Conservation (phyloP, 2,797 vertebrate species). For the Cichlasoma orientale region DNA sequence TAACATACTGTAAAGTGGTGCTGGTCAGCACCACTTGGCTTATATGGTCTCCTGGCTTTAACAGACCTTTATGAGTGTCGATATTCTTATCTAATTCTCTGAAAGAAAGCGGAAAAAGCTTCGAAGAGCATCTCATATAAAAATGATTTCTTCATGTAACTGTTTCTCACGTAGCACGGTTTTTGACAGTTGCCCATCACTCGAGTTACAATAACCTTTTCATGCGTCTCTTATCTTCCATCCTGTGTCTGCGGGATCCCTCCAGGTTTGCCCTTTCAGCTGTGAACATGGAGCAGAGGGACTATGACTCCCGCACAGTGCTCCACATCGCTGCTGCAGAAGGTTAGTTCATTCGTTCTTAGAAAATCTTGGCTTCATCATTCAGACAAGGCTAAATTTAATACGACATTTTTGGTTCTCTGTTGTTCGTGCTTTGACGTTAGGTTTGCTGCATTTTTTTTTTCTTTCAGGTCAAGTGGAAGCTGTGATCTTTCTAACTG, state of each 20-base stretch:
- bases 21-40: neutral
- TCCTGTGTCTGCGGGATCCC: neutral
- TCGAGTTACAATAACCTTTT: slow-evolving; percentile 18
- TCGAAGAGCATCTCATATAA: neutral
- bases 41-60: neutral
- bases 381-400: slow-evolving; percentile 20
- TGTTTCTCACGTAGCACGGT: neutral
- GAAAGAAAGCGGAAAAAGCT: neutral
- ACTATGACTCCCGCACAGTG: slow-evolving; percentile 94
- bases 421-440: neutral
- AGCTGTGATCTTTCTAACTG: slow-evolving; percentile 85
- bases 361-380: neutral
- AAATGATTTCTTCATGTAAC: neutral
- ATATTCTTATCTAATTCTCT: neutral
- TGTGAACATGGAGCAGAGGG: slow-evolving; percentile 94
- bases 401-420: neutral
- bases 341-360: slow-evolving; percentile 77
- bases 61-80: neutral
- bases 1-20: neutral
- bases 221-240: neutral
- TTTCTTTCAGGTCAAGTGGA: slow-evolving; percentile 82
- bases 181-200: neutral
- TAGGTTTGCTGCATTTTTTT: neutral
- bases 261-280: slow-evolving; percentile 92
- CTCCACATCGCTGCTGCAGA: slow-evolving; percentile 92